phyloP scores from a whole-genome alignment of 2,113 vertebrate species.

The Odocoileus virginianus region DNA sequence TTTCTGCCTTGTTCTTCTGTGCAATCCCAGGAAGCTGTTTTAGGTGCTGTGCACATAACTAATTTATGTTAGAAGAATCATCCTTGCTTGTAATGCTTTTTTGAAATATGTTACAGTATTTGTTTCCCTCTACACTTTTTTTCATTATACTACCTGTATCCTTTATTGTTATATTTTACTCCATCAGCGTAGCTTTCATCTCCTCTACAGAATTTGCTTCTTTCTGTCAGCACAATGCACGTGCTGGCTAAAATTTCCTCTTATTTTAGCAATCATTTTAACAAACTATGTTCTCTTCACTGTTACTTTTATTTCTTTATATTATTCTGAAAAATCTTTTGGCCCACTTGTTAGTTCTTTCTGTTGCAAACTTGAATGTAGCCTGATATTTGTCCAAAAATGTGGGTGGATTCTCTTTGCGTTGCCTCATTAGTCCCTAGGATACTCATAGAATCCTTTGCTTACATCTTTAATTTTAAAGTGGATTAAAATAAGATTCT shows the following conservation, averaged over 20 bases:
- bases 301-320: background rate
- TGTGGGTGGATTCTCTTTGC: background rate
- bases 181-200: background rate
- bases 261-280: background rate
- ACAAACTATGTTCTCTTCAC: background rate
- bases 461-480: background rate
- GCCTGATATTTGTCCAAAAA: background rate
- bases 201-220: background rate
- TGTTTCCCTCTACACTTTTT: background rate
- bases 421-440: background rate
- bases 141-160: background rate
- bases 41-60: background rate
- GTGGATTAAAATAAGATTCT: background rate
- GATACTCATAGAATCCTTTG: background rate
- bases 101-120: background rate
- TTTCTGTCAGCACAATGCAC: background rate
- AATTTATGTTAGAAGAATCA: background rate
- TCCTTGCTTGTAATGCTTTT: background rate
- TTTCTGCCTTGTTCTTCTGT: background rate
- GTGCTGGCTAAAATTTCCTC: background rate
- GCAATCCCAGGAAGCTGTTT: background rate
- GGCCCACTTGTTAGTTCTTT: background rate
- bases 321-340: background rate
- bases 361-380: background rate
- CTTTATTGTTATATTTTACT: background rate